These are phyloP conservation scores for Pelobates fuscus DNA, from an alignment of 2,113 vertebrate species.

Conservation along the genomic window DNA sequence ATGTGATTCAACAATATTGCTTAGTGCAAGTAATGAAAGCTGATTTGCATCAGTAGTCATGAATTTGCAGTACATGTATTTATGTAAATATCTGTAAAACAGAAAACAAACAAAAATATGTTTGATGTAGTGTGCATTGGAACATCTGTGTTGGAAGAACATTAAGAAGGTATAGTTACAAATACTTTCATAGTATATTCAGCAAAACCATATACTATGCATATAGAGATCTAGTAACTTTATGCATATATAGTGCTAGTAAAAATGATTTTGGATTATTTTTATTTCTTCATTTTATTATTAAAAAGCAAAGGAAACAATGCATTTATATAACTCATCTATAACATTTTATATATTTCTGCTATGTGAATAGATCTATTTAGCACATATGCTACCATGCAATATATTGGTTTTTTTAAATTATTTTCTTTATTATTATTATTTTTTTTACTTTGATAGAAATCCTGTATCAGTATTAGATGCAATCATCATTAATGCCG, in stretches of 20 bases:
- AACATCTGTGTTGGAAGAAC: slow-evolving; percentile 9
- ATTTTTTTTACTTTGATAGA: no score
- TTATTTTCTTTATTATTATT: no score
- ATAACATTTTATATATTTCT: no score
- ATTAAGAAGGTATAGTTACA: background rate
- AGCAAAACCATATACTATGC: background rate
- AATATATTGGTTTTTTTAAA: no score
- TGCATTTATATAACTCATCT: no score
- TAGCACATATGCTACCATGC: no score
- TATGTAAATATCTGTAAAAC: background rate
- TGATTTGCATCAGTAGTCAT: background rate
- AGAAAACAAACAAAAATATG: background rate
- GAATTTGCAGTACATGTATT: background rate
- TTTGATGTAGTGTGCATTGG: background rate
- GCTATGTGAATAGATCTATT: no score
- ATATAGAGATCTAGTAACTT: background rate
- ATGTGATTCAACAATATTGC: background rate
- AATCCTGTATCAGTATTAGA: no score
- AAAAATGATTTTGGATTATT: no score
- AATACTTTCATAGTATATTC: background rate
- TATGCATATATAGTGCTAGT: background rate
- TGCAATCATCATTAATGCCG: no score
- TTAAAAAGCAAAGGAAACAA: background rate
- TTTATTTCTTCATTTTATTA: background rate
- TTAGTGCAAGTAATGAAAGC: slow-evolving; percentile 2